Evolutionary conservation across 2,113 vertebrate species (phyloP).

Genomic region (Gymnobelideus leadbeateri): DNA sequence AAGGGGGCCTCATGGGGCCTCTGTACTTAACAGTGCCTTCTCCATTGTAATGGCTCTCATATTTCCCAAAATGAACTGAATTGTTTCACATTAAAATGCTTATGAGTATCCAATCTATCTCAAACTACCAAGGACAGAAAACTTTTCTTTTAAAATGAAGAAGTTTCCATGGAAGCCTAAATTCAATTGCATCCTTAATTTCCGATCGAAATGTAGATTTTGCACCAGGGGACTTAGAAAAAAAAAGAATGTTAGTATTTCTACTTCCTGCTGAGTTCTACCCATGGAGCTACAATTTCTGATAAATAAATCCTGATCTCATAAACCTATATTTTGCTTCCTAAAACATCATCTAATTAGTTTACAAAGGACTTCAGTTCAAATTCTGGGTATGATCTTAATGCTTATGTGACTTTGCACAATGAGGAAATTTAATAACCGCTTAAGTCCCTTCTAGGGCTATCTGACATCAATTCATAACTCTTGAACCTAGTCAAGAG

Average conservation of each 20-base stretch:
- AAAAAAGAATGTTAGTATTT: neutral
- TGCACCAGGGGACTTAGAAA: neutral
- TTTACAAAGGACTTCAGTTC: neutral
- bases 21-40: neutral
- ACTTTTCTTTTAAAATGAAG: neutral
- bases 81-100: neutral
- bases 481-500: neutral
- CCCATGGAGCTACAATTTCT: neutral
- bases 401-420: neutral
- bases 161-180: neutral
- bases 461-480: neutral
- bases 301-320: neutral
- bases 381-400: neutral
- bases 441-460: neutral
- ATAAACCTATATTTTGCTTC: neutral
- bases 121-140: neutral
- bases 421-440: neutral
- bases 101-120: neutral
- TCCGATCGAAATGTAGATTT: neutral
- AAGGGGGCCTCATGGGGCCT: neutral
- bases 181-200: neutral
- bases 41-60: neutral
- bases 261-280: neutral
- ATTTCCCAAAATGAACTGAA: neutral
- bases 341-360: neutral